These are phyloP conservation scores for Megaceryle maxima DNA, from an alignment of 2,113 vertebrate species.

Conservation along the genomic window DNA sequence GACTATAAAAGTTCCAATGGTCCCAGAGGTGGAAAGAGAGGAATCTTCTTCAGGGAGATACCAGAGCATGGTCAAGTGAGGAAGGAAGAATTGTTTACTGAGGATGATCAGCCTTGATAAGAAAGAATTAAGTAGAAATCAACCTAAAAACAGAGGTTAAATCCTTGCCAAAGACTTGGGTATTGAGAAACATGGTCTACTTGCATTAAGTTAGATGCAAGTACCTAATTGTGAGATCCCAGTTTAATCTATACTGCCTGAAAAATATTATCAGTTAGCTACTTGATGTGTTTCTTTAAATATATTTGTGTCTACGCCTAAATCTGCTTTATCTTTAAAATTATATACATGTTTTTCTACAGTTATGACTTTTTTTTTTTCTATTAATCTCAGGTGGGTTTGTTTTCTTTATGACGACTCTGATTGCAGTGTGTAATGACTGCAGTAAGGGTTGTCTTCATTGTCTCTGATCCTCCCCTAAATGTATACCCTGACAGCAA, in stretches of 20 bases:
- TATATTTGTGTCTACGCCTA: not conserved
- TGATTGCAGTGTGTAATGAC: not conserved
- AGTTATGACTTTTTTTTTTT: not conserved
- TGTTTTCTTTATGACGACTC: not conserved
- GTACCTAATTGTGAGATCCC: not conserved
- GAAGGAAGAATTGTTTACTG: not conserved
- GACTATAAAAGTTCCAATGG: fast-evolving
- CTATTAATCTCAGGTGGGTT: not conserved
- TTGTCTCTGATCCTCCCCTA: not conserved
- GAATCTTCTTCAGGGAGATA: fast-evolving
- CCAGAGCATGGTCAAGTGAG: not conserved
- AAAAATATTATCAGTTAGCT: not conserved
- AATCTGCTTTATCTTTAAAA: not conserved
- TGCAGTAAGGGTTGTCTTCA: not conserved
- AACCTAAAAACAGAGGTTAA: not conserved
- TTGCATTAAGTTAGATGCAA: not conserved
- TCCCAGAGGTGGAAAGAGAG: not conserved
- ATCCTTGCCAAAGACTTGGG: not conserved
- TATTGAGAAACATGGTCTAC: not conserved
- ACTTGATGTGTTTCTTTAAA: not conserved
- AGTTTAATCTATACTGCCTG: not conserved
- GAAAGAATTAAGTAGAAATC: not conserved
- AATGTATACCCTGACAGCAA: not conserved
- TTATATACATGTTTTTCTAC: too few relatives aligned
- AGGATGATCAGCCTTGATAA: fast-evolving